Evolutionary conservation across 2,888 invertebrate species (phyloP), one percentile per base, ranked within the genome.

Genomic region (Clitarchus hookeri): DNA sequence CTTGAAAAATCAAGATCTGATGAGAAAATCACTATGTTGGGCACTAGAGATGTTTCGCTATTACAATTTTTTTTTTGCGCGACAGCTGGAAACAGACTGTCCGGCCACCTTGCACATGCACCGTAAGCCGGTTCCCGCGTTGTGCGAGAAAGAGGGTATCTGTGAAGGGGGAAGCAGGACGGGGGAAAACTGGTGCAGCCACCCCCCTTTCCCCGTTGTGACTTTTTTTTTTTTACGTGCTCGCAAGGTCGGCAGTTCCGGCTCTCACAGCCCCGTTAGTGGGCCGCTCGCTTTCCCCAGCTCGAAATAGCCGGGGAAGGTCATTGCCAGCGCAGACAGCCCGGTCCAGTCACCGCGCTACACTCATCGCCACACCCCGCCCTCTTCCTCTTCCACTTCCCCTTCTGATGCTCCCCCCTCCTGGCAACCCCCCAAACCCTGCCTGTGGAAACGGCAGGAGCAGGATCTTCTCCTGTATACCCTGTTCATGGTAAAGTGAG

Each of bases 261-360:
- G 54, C 48, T 19, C 53, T 48, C 84, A 48, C 44, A 84, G 25
- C 84, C 53, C 25, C 54, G 84, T 48, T 26, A 65, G 65, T 65
- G 65, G 54, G 48, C 84, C 84, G 84, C 25, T 54, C 48, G 53
- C 84, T 84, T 54, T 54, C 26, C 54, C 25, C 26, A 0, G 84
- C 84, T 26, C 84, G 53, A 53, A 48, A 25, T 19, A 19, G 84
- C 84, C 84, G 44, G 53, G 44, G 44, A 26, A 19, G 26, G 8
- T 3, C 84, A 27, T 26, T 44, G 84, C 84, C 44, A 84, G 48
- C 84, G 53, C 84, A 48, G 53, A 84, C 54, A n/a, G 84, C 53
- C 26, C 53, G 19, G 53, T 44, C 36, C 53, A 54, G 53, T 84
- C 16, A 44, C 25, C 44, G 16, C 82, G 26, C 84, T 36, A 13